These are phyloP conservation scores for Semaprochilodus insignis DNA, from an alignment of 2,797 vertebrate genomes.

Conservation along the genomic window DNA sequence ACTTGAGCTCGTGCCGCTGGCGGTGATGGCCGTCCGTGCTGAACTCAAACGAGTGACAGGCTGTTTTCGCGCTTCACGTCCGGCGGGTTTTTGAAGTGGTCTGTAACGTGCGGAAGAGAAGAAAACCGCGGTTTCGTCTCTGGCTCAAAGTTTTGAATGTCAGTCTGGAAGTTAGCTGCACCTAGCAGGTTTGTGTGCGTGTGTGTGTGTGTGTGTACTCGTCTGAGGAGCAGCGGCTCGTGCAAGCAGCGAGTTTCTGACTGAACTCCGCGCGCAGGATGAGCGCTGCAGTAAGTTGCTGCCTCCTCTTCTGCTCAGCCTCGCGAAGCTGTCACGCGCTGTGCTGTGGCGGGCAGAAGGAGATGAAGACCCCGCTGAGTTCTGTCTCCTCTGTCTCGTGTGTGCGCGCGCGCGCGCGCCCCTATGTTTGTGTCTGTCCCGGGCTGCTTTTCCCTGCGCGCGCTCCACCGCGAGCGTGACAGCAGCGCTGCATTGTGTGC, in stretches of 20 bases:
- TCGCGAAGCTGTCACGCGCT: conserved; percentile 46
- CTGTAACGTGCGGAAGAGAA: neutral
- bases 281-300: neutral
- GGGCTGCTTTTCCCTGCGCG: conserved; percentile 1
- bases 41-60: conserved; percentile 17
- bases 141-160: neutral
- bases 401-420: neutral
- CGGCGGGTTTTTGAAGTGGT: neutral
- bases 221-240: neutral
- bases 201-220: neutral
- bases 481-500: neutral
- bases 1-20: conserved; percentile 54
- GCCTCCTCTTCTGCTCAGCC: neutral
- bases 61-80: neutral
- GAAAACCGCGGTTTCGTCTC: too few relatives aligned
- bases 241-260: neutral
- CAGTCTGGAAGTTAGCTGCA: conserved; percentile 4
- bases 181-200: neutral
- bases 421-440: conserved; percentile 3
- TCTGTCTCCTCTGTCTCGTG: neutral
- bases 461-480: conserved; percentile 25
- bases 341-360: neutral
- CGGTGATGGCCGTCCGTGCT: conserved; percentile 63
- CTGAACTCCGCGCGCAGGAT: conserved; percentile 8
- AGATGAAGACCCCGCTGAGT: neutral